These are phyloP conservation scores for Eulemur rubriventer DNA, from an alignment of 2,797 vertebrate species.

Conservation along the genomic window DNA sequence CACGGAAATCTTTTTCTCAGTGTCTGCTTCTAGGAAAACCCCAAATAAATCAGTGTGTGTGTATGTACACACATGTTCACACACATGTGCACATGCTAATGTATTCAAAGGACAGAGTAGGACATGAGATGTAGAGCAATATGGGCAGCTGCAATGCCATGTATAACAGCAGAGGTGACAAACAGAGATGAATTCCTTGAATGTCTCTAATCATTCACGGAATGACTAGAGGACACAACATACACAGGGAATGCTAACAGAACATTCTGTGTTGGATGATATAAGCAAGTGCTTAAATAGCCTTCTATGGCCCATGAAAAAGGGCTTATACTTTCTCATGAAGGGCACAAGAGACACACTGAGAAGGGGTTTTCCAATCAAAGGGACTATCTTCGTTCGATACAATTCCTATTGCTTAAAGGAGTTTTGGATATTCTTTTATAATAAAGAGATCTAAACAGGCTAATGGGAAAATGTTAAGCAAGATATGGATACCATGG, in stretches of 20 bases:
- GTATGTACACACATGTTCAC: neutral
- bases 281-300: neutral
- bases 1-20: neutral
- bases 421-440: neutral
- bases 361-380: neutral
- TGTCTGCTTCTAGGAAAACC: neutral
- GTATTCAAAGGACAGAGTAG: accelerated
- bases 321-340: neutral
- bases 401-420: neutral
- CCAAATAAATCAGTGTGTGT: neutral
- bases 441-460: neutral
- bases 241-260: neutral
- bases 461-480: neutral
- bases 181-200: neutral
- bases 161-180: neutral
- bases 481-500: neutral
- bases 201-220: neutral
- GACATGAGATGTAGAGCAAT: neutral
- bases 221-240: neutral
- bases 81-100: neutral
- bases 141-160: too few species aligned
- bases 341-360: neutral
- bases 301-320: neutral
- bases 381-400: neutral
- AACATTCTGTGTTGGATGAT: neutral